Evolutionary conservation across 2,113 vertebrate genomes (phyloP).

Genomic region (Neogale vison): DNA sequence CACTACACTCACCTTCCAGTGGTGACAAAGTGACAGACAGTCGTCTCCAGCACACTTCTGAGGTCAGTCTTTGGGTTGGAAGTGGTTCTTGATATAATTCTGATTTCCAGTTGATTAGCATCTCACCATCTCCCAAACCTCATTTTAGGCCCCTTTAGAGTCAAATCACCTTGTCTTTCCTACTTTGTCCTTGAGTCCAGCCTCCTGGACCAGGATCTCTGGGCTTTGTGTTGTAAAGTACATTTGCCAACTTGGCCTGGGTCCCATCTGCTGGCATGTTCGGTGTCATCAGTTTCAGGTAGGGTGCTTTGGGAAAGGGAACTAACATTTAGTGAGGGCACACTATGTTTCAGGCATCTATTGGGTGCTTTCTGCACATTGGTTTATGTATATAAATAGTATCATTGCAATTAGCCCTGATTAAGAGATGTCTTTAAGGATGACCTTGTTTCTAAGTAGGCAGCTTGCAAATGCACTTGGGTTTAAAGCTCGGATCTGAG

Average conservation of each 20-base stretch:
- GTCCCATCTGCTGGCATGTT: neutral
- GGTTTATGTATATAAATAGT: neutral
- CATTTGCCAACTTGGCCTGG: neutral
- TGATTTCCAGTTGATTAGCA: neutral
- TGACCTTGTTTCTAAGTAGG: neutral
- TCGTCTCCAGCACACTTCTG: neutral
- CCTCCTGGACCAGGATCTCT: neutral
- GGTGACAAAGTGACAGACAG: neutral
- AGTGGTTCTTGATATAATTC: neutral
- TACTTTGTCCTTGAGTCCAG: neutral
- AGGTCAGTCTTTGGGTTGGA: neutral
- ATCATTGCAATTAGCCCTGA: neutral
- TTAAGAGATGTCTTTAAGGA: neutral
- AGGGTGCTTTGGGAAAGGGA: neutral
- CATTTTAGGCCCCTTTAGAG: neutral
- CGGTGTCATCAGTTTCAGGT: neutral
- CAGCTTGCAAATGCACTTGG: neutral
- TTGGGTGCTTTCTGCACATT: neutral
- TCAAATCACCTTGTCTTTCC: neutral
- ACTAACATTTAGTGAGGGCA: neutral
- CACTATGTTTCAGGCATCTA: neutral
- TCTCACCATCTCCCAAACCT: neutral
- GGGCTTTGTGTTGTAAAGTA: neutral
- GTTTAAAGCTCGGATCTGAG: neutral
- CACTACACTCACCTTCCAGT: neutral